Percentiles rank a stretch among this genome's conserved stretches.
phyloP scores from a whole-genome alignment of 2,888 invertebrate species.

The Smittia aterrima region DNA sequence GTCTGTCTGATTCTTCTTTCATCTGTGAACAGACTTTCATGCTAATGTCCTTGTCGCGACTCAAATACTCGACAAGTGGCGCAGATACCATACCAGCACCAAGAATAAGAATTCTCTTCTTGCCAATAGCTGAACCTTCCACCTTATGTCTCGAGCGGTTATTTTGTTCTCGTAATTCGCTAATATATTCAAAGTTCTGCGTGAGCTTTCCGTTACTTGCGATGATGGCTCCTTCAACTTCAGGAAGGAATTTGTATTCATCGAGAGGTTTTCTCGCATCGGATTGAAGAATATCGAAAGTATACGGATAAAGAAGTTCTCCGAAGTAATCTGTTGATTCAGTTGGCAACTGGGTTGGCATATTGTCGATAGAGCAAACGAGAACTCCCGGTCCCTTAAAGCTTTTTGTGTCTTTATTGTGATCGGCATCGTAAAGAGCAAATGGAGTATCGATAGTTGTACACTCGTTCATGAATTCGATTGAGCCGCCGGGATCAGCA shows the following conservation, averaged over 20 bases:
- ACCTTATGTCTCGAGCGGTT: constrained; percentile 72
- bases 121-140: constrained; percentile 57
- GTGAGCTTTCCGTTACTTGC: constrained; percentile 93
- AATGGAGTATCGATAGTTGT: constrained; percentile 99
- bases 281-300: constrained; percentile 81
- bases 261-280: constrained; percentile 77
- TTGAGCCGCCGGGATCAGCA: constrained; percentile 97
- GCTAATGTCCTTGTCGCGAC: constrained; percentile 75
- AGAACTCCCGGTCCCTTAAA: constrained; percentile 96
- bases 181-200: constrained; percentile 91
- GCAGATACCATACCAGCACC: constrained; percentile 82
- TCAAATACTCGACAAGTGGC: constrained; percentile 91
- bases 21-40: constrained; percentile 84
- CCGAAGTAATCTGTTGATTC: constrained; percentile 99
- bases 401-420: constrained; percentile 94
- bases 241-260: constrained; percentile 71
- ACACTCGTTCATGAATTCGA: constrained; percentile 99
- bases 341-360: constrained; percentile 97
- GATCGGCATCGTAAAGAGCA: constrained; percentile 97
- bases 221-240: constrained; percentile 81
- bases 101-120: constrained; percentile 79
- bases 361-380: constrained; percentile 99
- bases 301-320: constrained; percentile 83
- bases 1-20: constrained; percentile 82
- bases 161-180: constrained; percentile 73